phyloP scores from a whole-genome alignment of 2,888 invertebrate genomes.

The Cylloceria caligata region DNA sequence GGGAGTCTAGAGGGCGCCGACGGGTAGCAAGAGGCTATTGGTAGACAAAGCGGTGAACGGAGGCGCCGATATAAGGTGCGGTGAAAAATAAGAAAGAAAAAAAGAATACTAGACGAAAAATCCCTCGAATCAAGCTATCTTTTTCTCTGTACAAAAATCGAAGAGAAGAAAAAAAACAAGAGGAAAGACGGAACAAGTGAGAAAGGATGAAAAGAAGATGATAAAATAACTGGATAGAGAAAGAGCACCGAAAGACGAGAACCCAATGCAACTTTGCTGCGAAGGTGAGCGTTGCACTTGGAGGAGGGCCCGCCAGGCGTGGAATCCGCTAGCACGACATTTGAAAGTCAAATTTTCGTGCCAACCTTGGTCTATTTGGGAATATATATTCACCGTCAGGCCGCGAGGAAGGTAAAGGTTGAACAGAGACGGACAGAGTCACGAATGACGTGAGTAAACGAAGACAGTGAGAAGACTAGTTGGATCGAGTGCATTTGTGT shows the following conservation, averaged over 20 bases:
- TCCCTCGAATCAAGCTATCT: constrained; percentile 13
- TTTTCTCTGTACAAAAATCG: constrained; percentile 16
- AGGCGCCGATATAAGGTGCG: background rate
- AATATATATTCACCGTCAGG: constrained; percentile 57
- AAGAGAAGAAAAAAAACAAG: constrained; percentile 19
- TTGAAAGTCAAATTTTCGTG: constrained; percentile 75
- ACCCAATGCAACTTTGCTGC: constrained; percentile 42
- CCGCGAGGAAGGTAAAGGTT: constrained; percentile 17
- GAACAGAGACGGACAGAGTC: constrained; percentile 22
- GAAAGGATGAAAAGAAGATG: background rate
- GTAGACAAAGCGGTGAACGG: constrained; percentile 14
- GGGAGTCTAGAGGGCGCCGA: constrained; percentile 54
- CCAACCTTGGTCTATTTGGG: constrained; percentile 70
- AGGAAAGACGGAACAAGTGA: background rate
- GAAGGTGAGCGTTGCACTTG: constrained; percentile 37
- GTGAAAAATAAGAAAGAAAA: constrained; percentile 5
- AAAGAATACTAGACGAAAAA: constrained; percentile 30
- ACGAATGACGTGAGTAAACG: constrained; percentile 26
- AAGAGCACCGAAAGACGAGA: constrained; percentile 38
- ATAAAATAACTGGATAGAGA: too few relatives aligned
- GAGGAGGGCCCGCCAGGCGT: constrained; percentile 30
- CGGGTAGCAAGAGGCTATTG: constrained; percentile 26
- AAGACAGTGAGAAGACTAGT: constrained; percentile 28
- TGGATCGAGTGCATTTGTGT: constrained; percentile 19
- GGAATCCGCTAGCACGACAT: constrained; percentile 56